Base-by-base conservation (phyloP, 2,113 vertebrate genomes). In the Pteropus alecto region DNA sequence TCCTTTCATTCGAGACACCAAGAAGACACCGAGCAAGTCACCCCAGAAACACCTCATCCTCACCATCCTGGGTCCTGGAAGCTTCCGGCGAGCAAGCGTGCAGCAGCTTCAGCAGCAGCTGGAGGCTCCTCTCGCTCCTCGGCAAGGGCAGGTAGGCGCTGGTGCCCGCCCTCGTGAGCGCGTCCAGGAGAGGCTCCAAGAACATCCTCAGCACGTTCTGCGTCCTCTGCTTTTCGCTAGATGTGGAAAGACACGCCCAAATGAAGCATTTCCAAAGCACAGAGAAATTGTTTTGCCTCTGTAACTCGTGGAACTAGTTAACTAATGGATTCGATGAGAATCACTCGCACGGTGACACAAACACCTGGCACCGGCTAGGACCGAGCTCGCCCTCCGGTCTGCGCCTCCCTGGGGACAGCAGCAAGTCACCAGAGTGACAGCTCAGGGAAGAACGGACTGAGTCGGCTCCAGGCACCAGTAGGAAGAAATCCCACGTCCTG, bases 121-220 rank as follows among this genome's bases (percentile, higher is more conserved):
- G 99, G 92, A 99, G 99, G 98, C 99, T 99, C 98, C 99, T 99
- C 98, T 99, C 99, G 8, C 99, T 97, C 99, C 99, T 99, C 76
- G 98, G 97, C 94, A 99, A 94, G 71, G 99, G 99, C 98, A 99
- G 97, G 98, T 99, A 99, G 93, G 99, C 99, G 87, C 99, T 99
- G 96, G 99, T 99, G 96, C 99, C 98, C 87, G 99, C 98, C 98
- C 99, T 99, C 98, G 98, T 98, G 91, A 99, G 98, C 61, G 99
- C 98, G 95, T 99, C 99, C 98, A 99, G 98, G 86, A 99, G 98
- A 48, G 99, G 99, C 93, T 98, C 98, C 87, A 99, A 97, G 91
- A 99, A 98, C 65, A 98, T 93, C 98, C 99, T 98, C 97, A 99
- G 95, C 93, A 96, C 94, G 87, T 95, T 98, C 97, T 86, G 97